Evolutionary conservation across 1,140 invertebrate species (phyloP).

Genomic region (Antheraea pernyi): DNA sequence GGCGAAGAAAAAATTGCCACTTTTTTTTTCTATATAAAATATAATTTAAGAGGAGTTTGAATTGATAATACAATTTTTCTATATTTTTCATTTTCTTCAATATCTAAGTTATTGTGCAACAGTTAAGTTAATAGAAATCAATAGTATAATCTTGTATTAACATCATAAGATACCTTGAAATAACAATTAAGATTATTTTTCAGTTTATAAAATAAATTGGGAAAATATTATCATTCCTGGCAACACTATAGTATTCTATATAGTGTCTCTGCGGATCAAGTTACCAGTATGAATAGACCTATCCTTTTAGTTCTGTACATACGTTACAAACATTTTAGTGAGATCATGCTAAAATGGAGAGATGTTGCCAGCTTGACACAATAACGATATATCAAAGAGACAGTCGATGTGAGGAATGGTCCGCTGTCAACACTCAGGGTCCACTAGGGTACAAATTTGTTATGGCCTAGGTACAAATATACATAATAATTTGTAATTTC

Average conservation of each 20-base stretch:
- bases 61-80: too few relatives aligned
- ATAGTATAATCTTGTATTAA: too few relatives aligned
- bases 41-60: too few relatives aligned
- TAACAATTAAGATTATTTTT: too few relatives aligned
- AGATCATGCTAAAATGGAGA: background rate
- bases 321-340: background rate
- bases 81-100: too few relatives aligned
- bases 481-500: background rate
- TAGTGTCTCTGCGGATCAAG: background rate
- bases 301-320: conserved; percentile 1
- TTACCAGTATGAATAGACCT: conserved; percentile 4
- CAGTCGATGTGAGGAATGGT: conserved; percentile 1
- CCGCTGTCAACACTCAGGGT: background rate
- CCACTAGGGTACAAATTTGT: background rate
- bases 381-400: conserved; percentile 5
- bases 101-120: too few relatives aligned
- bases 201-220: background rate
- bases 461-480: background rate
- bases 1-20: too few relatives aligned
- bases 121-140: too few relatives aligned
- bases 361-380: background rate
- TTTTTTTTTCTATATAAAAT: too few relatives aligned
- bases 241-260: background rate
- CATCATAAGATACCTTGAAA: too few relatives aligned
- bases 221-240: background rate